Percentiles rank a stretch among this genome's conserved stretches.
These are phyloP conservation scores for Acronicta psi DNA, from an alignment of 2,888 invertebrate species.

Conservation along the genomic window DNA sequence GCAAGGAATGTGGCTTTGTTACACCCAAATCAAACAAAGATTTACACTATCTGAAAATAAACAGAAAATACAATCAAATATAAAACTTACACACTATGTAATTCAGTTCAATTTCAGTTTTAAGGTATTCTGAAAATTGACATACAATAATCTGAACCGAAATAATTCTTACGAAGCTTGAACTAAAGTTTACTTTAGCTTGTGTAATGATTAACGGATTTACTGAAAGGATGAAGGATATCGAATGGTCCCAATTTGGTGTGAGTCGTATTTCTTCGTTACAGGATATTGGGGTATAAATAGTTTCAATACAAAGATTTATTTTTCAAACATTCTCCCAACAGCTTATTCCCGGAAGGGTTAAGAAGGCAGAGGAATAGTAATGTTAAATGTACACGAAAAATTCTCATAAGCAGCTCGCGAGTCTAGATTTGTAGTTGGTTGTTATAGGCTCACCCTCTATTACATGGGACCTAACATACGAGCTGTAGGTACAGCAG, in stretches of 20 bases:
- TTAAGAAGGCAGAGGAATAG: no score
- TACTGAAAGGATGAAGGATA: constrained; percentile 35
- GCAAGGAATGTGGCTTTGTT: constrained; percentile 30
- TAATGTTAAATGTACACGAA: no score
- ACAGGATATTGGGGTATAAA: constrained; percentile 31
- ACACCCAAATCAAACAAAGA: constrained; percentile 36
- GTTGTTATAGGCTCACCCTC: no score
- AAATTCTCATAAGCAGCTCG: no score
- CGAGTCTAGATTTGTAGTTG: no score
- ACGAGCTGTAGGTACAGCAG: no score
- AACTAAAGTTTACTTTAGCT: constrained; percentile 16
- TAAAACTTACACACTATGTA: rapidly evolving
- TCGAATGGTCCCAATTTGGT: constrained; percentile 36
- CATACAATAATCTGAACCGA: not conserved
- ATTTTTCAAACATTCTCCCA: not conserved
- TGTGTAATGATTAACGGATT: constrained; percentile 17
- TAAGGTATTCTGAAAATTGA: constrained; percentile 22
- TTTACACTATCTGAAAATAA: constrained; percentile 35
- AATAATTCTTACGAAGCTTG: rapidly evolving
- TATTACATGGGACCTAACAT: no score
- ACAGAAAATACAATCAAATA: not conserved
- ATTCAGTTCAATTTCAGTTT: constrained; percentile 3
- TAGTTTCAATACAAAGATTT: not conserved
- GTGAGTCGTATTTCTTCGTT: constrained; percentile 39
- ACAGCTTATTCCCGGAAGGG: no score